phyloP scores from a whole-genome alignment of 92 coral and sea anemone genomes.

The Paragorgia papillata region DNA sequence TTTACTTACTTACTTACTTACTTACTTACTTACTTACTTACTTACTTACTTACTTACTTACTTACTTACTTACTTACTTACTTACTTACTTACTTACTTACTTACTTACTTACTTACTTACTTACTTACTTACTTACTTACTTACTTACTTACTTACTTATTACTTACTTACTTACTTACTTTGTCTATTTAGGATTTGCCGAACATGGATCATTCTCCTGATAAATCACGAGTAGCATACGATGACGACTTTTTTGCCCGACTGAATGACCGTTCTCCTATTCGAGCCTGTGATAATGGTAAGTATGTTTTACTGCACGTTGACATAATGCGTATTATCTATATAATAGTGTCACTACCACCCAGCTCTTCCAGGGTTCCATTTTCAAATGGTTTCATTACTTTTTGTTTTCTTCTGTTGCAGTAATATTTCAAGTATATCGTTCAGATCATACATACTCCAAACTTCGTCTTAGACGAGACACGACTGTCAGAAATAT shows the following conservation, averaged over 20 bases:
- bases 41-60: too few species aligned
- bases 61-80: neutral
- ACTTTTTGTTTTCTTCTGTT: neutral
- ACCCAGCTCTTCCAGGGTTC: too few species aligned
- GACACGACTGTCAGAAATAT: slow-evolving; percentile 80
- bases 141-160: neutral
- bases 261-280: slow-evolving; percentile 38
- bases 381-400: neutral
- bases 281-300: slow-evolving; percentile 42
- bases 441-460: slow-evolving; percentile 93
- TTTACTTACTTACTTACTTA: too few species aligned
- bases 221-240: slow-evolving; percentile 29
- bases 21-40: too few species aligned
- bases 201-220: slow-evolving; percentile 25
- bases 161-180: neutral
- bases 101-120: too few species aligned
- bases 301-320: neutral
- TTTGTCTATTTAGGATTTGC: neutral
- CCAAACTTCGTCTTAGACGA: slow-evolving; percentile 72
- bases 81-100: too few species aligned
- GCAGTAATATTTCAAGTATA: slow-evolving; percentile 85
- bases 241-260: slow-evolving; percentile 24
- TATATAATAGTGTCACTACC: too few species aligned
- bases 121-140: too few species aligned
- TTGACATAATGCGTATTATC: too few species aligned